Evolutionary conservation across 2,113 vertebrate species (phyloP), one percentile per base, ranked within the genome.

Genomic region (Chaetops frenatus): DNA sequence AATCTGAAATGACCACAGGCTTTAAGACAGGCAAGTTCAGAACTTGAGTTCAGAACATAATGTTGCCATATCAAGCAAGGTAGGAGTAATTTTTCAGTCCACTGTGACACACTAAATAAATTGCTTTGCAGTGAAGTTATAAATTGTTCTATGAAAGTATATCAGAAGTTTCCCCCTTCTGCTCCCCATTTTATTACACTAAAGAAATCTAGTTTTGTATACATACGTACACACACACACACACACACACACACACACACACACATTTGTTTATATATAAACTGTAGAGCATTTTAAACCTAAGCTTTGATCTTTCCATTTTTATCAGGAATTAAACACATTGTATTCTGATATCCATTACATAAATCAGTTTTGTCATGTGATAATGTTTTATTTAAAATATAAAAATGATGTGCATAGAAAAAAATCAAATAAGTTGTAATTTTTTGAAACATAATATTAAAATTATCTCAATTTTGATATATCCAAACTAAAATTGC

Each of bases 231-330:
- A 11, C 8, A 28, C 4, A 27, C 6, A 44, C 4, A 27, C 4
- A 35, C 11, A 42, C 1, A 19, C 3, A 31, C 1, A 24, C 19
- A 14, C 6, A 33, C 4, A 27, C 4, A 35, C 11, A 42, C 1
- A 19, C 3, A 31, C 1, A 24, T 24, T n/a, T 42, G 2, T 50
- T 69, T 40, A 31, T 35, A 6, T 21, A 36, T 35, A 69, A 36
- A 73, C 8, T 47, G 56, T 3, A 22, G 6, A 36, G 0, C 6
- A 5, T 50, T 73, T 81, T 89, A 48, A 58, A 88, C 6, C 5
- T 45, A 28, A 6, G 4, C 51, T 92, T 84, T 72, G 6, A 23
- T 67, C 0, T 54, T 54, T 36, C 35, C 0, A 7, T 58, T 69
- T 84, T 64, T 8, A 50, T 87, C 9, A 42, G 9, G 31, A 57